These are phyloP conservation scores for Chaenocephalus aceratus DNA, from an alignment of 2,113 vertebrate genomes.

Conservation along the genomic window DNA sequence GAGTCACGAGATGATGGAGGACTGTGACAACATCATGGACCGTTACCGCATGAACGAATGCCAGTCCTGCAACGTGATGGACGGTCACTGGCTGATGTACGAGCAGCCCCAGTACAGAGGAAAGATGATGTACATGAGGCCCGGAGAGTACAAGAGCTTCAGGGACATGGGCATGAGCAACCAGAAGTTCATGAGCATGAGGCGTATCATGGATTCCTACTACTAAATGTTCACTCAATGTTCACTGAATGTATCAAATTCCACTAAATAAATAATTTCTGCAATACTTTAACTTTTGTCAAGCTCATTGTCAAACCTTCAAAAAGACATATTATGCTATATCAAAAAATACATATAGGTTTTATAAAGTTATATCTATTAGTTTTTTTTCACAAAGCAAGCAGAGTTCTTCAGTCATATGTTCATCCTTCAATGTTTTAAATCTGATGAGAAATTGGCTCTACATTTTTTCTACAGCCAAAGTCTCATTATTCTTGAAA, in stretches of 20 bases:
- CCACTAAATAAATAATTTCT: conserved; percentile 41
- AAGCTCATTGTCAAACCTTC: neutral
- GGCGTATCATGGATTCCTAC: conserved; percentile 76
- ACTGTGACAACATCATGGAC: conserved; percentile 67
- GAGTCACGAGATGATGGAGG: conserved; percentile 60
- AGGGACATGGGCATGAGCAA: conserved; percentile 66
- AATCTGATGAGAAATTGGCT: too few species aligned
- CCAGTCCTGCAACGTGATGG: conserved; percentile 80
- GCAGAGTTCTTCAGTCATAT: too few species aligned
- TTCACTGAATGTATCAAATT: conserved; percentile 13
- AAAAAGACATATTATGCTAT: neutral
- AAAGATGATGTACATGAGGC: too few species aligned
- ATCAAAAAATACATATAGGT: too few species aligned
- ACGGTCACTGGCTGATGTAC: conserved; percentile 76
- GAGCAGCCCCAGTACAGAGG: too few species aligned
- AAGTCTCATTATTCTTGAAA: too few species aligned
- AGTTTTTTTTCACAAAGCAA: too few species aligned
- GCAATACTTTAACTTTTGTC: conserved; percentile 8
- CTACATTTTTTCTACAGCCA: neutral
- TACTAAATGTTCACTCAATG: conserved; percentile 54
- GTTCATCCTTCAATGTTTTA: too few species aligned
- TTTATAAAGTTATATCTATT: too few species aligned
- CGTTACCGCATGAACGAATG: conserved; percentile 62
- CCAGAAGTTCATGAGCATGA: conserved; percentile 74
- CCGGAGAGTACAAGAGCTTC: conserved; percentile 76